These are phyloP conservation scores for Syngnathus typhle DNA, from an alignment of 2,113 vertebrate genomes.

Conservation along the genomic window DNA sequence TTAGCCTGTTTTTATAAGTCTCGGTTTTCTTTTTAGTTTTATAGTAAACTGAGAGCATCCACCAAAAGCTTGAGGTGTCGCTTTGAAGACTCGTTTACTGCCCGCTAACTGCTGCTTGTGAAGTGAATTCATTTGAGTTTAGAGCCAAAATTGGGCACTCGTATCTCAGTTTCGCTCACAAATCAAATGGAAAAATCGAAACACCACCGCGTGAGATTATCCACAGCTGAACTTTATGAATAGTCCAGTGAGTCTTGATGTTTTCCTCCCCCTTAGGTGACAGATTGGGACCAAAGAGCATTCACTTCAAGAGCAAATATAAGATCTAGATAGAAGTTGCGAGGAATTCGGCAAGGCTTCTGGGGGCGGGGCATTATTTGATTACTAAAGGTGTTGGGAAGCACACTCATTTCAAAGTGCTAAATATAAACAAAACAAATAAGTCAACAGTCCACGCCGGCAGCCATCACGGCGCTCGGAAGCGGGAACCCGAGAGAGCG, in stretches of 20 bases:
- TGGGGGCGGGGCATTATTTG: conserved; percentile 30
- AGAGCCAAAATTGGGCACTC: too few relatives aligned
- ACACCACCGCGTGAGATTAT: neutral
- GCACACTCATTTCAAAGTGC: conserved; percentile 44
- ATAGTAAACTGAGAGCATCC: too few relatives aligned
- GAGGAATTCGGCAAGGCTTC: conserved; percentile 28
- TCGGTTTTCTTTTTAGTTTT: too few relatives aligned
- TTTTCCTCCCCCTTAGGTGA: neutral
- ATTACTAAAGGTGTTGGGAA: conserved; percentile 40
- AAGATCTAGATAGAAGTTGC: conserved; percentile 37
- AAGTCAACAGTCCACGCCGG: conserved; percentile 48
- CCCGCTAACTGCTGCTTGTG: too few relatives aligned
- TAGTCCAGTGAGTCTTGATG: neutral
- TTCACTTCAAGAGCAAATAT: neutral
- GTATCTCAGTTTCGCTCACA: too few relatives aligned
- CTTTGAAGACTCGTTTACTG: too few relatives aligned
- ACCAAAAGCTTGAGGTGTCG: too few relatives aligned
- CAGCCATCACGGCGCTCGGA: conserved; percentile 41
- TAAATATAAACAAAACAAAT: conserved; percentile 68
- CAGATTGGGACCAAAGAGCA: neutral
- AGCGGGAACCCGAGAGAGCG: conserved; percentile 42
- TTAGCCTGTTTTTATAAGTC: too few relatives aligned
- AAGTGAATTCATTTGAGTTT: too few relatives aligned
- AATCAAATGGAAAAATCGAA: too few relatives aligned
- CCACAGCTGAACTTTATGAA: neutral